Evolutionary conservation across 2,113 vertebrate species (phyloP).

Genomic region (Petaurus breviceps): DNA sequence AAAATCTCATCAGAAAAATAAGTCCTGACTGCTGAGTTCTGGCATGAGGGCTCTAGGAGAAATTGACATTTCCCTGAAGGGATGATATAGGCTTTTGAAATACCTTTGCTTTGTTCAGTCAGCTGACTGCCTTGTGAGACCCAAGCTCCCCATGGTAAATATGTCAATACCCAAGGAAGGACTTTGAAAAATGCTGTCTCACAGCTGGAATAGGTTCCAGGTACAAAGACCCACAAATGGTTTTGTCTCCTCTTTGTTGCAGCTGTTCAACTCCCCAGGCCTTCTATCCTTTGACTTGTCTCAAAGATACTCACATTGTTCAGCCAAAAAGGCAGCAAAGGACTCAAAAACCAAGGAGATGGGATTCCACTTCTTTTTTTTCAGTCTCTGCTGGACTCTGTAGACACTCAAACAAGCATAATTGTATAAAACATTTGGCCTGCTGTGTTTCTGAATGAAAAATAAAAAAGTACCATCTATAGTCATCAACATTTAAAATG

Average conservation of each 20-base stretch:
- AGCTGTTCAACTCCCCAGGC: slow-evolving; percentile 45
- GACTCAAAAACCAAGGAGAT: slow-evolving; percentile 3
- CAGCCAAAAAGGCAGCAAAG: slow-evolving; percentile 33
- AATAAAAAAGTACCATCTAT: slow-evolving; percentile 6
- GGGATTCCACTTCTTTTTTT: slow-evolving; percentile 28
- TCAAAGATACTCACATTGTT: slow-evolving; percentile 60
- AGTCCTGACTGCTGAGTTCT: slow-evolving; percentile 71
- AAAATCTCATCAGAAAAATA: slow-evolving; percentile 62
- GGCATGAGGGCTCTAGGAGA: slow-evolving; percentile 61
- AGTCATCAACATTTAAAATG: not conserved
- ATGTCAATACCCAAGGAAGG: slow-evolving; percentile 77
- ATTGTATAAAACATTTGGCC: slow-evolving; percentile 42
- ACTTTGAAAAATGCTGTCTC: slow-evolving; percentile 71
- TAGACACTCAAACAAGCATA: slow-evolving; percentile 16
- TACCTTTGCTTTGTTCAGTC: slow-evolving; percentile 68
- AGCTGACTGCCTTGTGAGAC: slow-evolving; percentile 56
- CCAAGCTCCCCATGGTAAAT: slow-evolving; percentile 55
- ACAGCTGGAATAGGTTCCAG: slow-evolving; percentile 35
- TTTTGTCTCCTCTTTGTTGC: slow-evolving; percentile 19
- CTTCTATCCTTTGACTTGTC: slow-evolving; percentile 50
- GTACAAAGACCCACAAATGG: slow-evolving; percentile 42
- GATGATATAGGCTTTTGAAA: slow-evolving; percentile 78
- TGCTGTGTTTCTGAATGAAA: slow-evolving; percentile 37
- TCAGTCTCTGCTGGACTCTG: slow-evolving; percentile 5
- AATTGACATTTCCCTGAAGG: slow-evolving; percentile 66